These are phyloP conservation scores for Dicerorhinus sumatrensis DNA, from an alignment of 2,113 vertebrate genomes.

Conservation along the genomic window DNA sequence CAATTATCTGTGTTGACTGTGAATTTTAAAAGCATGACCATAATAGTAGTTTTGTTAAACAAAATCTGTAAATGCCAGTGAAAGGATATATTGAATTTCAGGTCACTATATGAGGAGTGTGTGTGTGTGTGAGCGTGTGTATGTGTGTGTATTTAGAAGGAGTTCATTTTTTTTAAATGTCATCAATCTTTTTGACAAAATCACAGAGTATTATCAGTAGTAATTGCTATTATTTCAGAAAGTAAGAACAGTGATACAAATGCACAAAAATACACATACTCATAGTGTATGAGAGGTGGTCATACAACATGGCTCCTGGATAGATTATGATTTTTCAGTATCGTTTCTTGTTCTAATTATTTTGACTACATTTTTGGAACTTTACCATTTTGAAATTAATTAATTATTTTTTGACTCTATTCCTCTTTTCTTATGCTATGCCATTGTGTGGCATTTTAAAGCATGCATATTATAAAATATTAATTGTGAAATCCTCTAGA, in stretches of 20 bases:
- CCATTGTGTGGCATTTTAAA: background rate
- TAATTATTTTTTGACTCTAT: background rate
- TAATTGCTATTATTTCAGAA: background rate
- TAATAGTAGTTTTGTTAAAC: background rate
- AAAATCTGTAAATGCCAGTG: background rate
- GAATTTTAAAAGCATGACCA: background rate
- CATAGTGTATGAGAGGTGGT: rapidly evolving
- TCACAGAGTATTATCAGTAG: background rate
- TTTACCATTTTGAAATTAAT: background rate
- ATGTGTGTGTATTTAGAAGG: background rate
- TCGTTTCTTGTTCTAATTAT: background rate
- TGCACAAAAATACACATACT: background rate
- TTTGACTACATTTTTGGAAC: background rate
- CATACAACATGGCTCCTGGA: background rate
- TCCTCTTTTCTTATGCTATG: background rate
- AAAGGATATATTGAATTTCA: background rate
- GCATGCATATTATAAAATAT: slow-evolving; percentile 21
- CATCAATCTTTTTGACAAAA: background rate
- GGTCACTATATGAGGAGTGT: rapidly evolving
- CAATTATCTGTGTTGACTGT: background rate
- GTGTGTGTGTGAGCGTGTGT: background rate
- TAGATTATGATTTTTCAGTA: background rate
- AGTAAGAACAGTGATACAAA: background rate
- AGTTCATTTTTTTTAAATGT: background rate
- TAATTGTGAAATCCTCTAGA: background rate